phyloP scores from a whole-genome alignment of 2,113 vertebrate species.

The Hyperopisus bebe region DNA sequence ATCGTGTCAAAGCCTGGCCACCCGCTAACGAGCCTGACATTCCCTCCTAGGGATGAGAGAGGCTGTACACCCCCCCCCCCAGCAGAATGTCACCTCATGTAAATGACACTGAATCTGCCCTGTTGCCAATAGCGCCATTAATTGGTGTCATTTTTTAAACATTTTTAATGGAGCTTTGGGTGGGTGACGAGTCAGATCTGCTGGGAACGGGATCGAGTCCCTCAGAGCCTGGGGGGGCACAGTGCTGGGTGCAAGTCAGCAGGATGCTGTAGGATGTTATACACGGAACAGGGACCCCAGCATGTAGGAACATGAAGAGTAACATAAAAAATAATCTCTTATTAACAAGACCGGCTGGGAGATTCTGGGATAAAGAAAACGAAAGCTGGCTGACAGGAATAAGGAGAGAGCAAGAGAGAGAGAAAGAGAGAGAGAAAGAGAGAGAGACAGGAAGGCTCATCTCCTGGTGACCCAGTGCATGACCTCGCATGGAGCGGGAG shows the following conservation, averaged over 20 bases:
- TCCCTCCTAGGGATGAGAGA: neutral
- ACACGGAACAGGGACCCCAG: neutral
- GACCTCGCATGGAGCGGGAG: neutral
- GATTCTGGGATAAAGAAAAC: conserved; percentile 12
- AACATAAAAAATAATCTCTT: conserved; percentile 21
- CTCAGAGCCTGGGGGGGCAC: neutral
- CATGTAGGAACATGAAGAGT: neutral
- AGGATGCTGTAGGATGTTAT: neutral
- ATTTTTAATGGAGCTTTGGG: neutral
- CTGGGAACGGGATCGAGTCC: neutral
- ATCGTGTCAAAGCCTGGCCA: neutral
- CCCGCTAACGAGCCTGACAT: conserved; percentile 6
- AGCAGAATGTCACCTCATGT: conserved; percentile 25
- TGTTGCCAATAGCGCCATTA: neutral
- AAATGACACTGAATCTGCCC: neutral
- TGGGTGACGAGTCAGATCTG: neutral
- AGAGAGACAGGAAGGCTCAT: neutral
- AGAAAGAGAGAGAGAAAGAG: neutral
- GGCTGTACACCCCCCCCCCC: neutral
- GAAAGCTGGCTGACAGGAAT: neutral
- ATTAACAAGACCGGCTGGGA: conserved; percentile 1
- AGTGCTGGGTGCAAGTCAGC: neutral
- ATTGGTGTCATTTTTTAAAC: neutral
- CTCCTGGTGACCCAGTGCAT: neutral
- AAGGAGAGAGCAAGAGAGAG: neutral